These are phyloP conservation scores for Hypomesus transpacificus DNA, from an alignment of 2,113 vertebrate species.

Conservation along the genomic window DNA sequence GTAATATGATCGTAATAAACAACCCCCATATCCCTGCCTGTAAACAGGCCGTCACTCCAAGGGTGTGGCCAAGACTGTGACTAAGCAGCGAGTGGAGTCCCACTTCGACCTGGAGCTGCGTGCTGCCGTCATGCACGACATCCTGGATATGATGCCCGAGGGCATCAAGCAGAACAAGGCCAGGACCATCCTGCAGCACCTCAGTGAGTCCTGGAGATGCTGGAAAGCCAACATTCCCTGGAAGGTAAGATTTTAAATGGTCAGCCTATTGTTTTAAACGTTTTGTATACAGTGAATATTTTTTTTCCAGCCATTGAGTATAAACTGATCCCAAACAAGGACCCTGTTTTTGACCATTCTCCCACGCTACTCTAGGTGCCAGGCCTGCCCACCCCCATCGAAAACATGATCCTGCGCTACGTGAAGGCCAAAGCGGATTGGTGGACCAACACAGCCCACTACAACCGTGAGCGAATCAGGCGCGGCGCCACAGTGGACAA, in stretches of 20 bases:
- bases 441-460: constrained; percentile 99
- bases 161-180: constrained; percentile 99
- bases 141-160: constrained; percentile 99
- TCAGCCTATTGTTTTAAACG: neutral
- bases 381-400: constrained; percentile 95
- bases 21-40: neutral
- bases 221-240: constrained; percentile 99
- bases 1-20: neutral
- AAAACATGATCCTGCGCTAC: constrained; percentile 98
- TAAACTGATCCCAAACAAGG: neutral
- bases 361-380: constrained; percentile 78
- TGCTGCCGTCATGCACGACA: constrained; percentile 98
- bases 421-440: constrained; percentile 99
- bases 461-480: constrained; percentile 97
- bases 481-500: constrained; percentile 98
- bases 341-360: neutral
- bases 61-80: constrained; percentile 97
- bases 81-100: constrained; percentile 97
- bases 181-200: constrained; percentile 95
- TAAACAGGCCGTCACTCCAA: constrained; percentile 92
- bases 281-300: neutral
- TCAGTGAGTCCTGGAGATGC: constrained; percentile 98
- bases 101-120: constrained; percentile 98
- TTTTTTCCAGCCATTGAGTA: neutral
- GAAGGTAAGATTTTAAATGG: constrained; percentile 75